Evolutionary conservation across 1,140 invertebrate species (phyloP).

Genomic region (Rhyzopertha dominica): DNA sequence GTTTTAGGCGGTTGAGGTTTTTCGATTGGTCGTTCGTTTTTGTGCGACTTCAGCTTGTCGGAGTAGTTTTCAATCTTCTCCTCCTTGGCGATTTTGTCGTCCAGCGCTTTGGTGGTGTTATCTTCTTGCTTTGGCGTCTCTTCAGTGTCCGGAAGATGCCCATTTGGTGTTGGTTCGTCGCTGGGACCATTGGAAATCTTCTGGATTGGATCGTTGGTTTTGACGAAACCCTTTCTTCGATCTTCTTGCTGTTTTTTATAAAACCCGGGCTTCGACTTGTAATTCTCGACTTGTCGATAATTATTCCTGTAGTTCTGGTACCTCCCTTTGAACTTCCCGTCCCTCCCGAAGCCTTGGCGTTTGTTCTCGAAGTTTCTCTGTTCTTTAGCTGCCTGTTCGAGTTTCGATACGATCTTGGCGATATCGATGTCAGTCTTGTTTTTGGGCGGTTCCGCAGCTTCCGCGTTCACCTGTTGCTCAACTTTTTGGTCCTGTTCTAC

Average conservation of each 20-base stretch:
- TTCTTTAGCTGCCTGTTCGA: constrained; percentile 42
- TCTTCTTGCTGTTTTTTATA: neutral
- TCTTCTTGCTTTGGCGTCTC: neutral
- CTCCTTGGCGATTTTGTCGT: constrained; percentile 2
- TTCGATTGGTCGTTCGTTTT: neutral
- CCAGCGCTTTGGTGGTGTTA: neutral
- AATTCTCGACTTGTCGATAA: neutral
- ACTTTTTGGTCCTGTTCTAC: constrained; percentile 7
- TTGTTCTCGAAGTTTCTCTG: constrained; percentile 22
- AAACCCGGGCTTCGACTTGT: constrained; percentile 2
- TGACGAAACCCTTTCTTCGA: too few species aligned
- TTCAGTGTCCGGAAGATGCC: constrained; percentile 9
- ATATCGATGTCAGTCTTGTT: constrained; percentile 36
- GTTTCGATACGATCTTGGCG: constrained; percentile 40
- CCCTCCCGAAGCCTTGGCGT: neutral
- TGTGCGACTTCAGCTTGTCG: neutral
- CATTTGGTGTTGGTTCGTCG: constrained; percentile 3
- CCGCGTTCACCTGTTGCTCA: constrained; percentile 7
- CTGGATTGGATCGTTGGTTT: constrained; percentile 9
- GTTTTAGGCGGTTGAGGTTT: constrained; percentile 4
- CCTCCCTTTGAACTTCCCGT: constrained; percentile 11
- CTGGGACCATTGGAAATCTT: constrained; percentile 4
- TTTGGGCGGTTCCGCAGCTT: constrained; percentile 13
- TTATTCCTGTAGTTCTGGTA: constrained; percentile 17
- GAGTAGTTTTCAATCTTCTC: neutral